phyloP scores from a whole-genome alignment of 2,888 invertebrate species.

The Agrochola litura region DNA sequence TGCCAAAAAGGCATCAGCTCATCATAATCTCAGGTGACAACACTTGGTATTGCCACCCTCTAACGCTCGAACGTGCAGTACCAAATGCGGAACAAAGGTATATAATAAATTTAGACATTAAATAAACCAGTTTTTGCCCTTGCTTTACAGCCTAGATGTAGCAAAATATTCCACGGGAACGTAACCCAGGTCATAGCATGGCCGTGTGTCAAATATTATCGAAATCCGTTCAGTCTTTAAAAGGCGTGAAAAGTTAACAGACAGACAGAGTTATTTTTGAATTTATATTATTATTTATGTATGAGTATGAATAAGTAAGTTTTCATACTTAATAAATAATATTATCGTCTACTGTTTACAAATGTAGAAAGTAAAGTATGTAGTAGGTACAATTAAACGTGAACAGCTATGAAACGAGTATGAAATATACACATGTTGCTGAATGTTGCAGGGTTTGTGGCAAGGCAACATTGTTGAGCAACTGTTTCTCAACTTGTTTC shows the following conservation, averaged over 20 bases:
- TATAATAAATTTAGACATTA: too few relatives aligned
- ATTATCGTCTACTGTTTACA: not conserved
- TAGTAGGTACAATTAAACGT: not conserved
- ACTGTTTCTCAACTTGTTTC: not conserved
- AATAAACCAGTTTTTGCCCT: too few relatives aligned
- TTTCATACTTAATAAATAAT: not conserved
- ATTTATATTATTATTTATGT: too few relatives aligned
- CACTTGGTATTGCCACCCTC: not conserved
- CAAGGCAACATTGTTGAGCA: not conserved
- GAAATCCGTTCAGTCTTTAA: too few relatives aligned
- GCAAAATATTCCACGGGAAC: too few relatives aligned
- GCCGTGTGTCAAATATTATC: too few relatives aligned
- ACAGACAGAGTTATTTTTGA: too few relatives aligned
- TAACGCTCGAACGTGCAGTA: not conserved
- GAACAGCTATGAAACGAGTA: not conserved
- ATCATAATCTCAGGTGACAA: not conserved
- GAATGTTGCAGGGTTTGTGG: not conserved
- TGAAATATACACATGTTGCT: not conserved
- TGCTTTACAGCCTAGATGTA: too few relatives aligned
- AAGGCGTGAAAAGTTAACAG: too few relatives aligned
- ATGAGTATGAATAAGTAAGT: too few relatives aligned
- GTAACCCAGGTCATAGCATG: too few relatives aligned
- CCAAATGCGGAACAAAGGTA: not conserved
- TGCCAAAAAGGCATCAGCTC: not conserved
- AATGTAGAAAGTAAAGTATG: not conserved